Percentiles rank a stretch among this genome's conserved stretches.
Conservation (phyloP, 2,888 invertebrate genomes). For the Proisotoma minuta region DNA sequence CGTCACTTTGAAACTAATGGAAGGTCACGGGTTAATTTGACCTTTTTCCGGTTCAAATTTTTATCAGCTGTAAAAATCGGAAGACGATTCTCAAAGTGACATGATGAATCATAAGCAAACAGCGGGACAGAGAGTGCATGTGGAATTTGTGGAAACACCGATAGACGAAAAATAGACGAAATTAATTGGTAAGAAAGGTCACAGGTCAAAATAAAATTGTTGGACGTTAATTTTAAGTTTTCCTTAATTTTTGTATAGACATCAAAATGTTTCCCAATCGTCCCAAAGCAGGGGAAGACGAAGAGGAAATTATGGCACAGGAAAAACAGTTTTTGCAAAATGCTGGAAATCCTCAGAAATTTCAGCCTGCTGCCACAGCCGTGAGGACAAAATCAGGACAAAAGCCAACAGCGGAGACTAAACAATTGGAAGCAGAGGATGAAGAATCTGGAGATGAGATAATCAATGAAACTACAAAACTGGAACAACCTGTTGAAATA, state of each 20-base stretch:
- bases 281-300: slow-evolving; percentile 66
- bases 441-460: background rate
- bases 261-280: slow-evolving; percentile 51
- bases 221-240: too few relatives aligned
- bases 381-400: background rate
- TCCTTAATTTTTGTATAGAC: background rate
- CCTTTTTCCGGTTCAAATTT: too few relatives aligned
- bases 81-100: too few relatives aligned
- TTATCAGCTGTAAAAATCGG: too few relatives aligned
- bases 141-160: too few relatives aligned
- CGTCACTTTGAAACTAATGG: too few relatives aligned
- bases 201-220: too few relatives aligned
- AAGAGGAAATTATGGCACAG: slow-evolving; percentile 68
- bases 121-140: too few relatives aligned
- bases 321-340: slow-evolving; percentile 55
- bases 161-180: too few relatives aligned
- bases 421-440: background rate
- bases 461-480: background rate
- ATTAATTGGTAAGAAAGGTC: too few relatives aligned
- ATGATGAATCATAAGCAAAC: too few relatives aligned
- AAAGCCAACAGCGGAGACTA: background rate
- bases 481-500: slow-evolving; percentile 17
- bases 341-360: background rate
- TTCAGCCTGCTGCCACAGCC: slow-evolving; percentile 3
- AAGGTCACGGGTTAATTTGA: too few relatives aligned